Base-by-base conservation (phyloP, 2,888 invertebrate species). In the Malthinus flaveolus region DNA sequence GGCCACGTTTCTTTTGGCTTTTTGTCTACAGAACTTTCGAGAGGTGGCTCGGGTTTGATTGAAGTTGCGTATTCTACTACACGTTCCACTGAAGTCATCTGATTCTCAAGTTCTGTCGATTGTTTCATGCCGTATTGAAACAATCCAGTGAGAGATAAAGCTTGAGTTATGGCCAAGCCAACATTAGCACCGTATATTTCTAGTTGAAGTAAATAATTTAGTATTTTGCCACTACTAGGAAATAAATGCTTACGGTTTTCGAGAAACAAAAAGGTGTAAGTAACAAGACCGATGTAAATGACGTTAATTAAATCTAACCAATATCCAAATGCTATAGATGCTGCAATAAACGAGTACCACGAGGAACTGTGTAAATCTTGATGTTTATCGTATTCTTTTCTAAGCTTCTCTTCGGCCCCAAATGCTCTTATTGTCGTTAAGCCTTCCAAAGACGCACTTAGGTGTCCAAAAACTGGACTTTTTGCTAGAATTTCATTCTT, bases 391-490 rank as follows among this genome's bases (percentile, higher is more conserved):
- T 91, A 91, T 68, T 90, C 88, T 66, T 77, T 75, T 8, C 35
- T 83, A 49, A 95, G 85, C 61, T 86, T 80, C 60, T 85, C 80
- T 74, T 90, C 84, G 1, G 88, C 86, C 10, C 84, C 82, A 2
- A 88, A 86, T 0, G 93, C 90, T 56, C 95, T 82, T 60, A 96
- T 93, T 0, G 93, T 93, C 42, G 89, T 85, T 10, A 96, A 84
- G 1, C 95, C 95, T 62, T 88, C 85, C 4, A 95, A 80, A 0
- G 91, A 87, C 0, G 93, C 88, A 34, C 89, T 89, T 68, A 95
- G 84, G 75, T 95, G 93, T 0, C 93, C 90, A 76, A 94, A 94
- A 0, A 96, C 90, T 0, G 96, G 95, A 79, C 93, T 93, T 83
- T 82, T 78, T 81, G 88, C 92, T 91, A 79, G 39, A 72, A 68